Evolutionary conservation across 1,140 invertebrate genomes (phyloP).

Genomic region (Goniozus legneri): DNA sequence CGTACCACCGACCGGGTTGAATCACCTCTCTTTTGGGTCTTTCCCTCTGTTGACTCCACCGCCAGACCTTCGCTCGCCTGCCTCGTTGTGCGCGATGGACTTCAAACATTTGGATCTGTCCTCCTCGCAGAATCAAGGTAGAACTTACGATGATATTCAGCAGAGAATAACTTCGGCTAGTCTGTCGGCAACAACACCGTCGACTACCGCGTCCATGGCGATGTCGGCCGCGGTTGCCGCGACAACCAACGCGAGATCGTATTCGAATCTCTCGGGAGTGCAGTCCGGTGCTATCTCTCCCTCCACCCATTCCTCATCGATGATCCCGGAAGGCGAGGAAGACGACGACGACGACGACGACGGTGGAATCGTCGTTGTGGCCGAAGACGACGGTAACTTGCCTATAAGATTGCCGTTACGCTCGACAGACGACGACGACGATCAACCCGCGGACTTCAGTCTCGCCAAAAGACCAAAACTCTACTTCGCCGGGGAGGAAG

Average conservation of each 20-base stretch:
- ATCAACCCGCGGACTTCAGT: slow-evolving; percentile 67
- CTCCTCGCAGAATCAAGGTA: slow-evolving; percentile 28
- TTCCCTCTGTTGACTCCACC: slow-evolving; percentile 73
- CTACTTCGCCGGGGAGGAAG: slow-evolving; percentile 59
- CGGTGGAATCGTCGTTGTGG: slow-evolving; percentile 47
- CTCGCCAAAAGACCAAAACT: slow-evolving; percentile 63
- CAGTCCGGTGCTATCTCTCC: slow-evolving; percentile 34
- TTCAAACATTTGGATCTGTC: slow-evolving; percentile 67
- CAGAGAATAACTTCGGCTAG: slow-evolving; percentile 44
- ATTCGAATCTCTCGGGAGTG: slow-evolving; percentile 16
- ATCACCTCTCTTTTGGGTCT: slow-evolving; percentile 68
- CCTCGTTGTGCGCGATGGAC: slow-evolving; percentile 61
- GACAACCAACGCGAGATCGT: slow-evolving; percentile 14
- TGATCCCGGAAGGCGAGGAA: slow-evolving; percentile 33
- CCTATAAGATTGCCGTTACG: slow-evolving; percentile 29
- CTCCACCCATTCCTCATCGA: slow-evolving; percentile 36
- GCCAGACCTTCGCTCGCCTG: slow-evolving; percentile 64
- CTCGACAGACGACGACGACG: slow-evolving; percentile 36
- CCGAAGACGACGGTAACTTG: slow-evolving; percentile 35
- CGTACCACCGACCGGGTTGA: slow-evolving; percentile 58
- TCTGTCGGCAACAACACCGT: slow-evolving; percentile 41
- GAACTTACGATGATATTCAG: slow-evolving; percentile 44
- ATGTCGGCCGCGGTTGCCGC: slow-evolving; percentile 41
- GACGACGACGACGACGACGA: slow-evolving; percentile 66
- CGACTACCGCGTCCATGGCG: slow-evolving; percentile 59